phyloP scores from a whole-genome alignment of 2,797 vertebrate species.

The Hylomyscus alleni region DNA sequence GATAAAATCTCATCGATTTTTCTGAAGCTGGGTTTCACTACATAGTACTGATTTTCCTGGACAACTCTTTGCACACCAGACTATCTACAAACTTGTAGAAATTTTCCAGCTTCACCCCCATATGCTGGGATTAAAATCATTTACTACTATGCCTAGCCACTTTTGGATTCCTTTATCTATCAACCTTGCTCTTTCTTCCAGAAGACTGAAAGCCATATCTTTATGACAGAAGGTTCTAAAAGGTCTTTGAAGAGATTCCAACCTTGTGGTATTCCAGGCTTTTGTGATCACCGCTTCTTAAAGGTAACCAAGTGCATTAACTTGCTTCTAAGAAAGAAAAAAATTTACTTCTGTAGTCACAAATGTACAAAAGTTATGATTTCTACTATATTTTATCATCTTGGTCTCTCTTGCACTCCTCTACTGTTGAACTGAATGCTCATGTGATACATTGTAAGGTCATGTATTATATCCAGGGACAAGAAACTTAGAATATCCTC shows the following conservation, averaged over 20 bases:
- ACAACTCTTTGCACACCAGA: not conserved
- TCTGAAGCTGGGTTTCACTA: not conserved
- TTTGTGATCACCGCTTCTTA: not conserved
- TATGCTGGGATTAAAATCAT: not conserved
- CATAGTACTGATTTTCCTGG: not conserved
- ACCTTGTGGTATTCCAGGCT: not conserved
- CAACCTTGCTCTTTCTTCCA: not conserved
- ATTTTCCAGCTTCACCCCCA: not conserved
- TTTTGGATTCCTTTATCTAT: not conserved
- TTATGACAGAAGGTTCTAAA: not conserved
- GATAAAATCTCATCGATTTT: too few relatives aligned
- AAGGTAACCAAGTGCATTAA: not conserved
- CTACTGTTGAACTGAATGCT: not conserved
- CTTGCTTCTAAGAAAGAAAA: not conserved
- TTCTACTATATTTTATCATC: not conserved
- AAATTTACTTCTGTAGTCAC: not conserved
- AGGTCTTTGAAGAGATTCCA: not conserved
- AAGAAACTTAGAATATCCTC: not conserved
- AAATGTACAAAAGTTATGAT: not conserved
- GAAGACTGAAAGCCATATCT: not conserved
- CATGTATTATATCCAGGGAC: not conserved
- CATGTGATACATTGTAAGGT: not conserved
- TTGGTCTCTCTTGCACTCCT: not conserved
- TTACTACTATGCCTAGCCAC: not conserved
- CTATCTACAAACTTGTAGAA: not conserved